Base-by-base conservation (phyloP, 2,797 vertebrate genomes). In the Esox masquinongy region DNA sequence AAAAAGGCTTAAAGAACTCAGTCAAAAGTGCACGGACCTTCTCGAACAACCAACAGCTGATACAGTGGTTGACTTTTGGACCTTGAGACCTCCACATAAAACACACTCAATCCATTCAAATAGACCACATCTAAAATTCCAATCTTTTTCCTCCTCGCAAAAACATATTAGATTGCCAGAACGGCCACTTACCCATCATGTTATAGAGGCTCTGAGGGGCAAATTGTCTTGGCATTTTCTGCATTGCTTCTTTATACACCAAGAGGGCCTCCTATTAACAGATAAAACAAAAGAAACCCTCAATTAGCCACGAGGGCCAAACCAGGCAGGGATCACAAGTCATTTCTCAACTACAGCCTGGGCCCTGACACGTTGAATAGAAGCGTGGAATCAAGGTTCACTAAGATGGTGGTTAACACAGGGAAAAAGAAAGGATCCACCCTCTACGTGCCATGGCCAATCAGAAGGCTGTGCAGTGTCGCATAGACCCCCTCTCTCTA, bases 151-250 rank as follows among this genome's bases (percentile, higher is more conserved):
- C 24, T 9, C 66, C 15, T 19, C 19, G 39, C 16, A 77, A 72
- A 71, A 34, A 53, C 47, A 49, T 3, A 74, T 51, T 4, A 47
- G 59, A 79, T 82, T 70, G 76, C 43, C 49, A 53, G 82, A 84
- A 85, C 68, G 76, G 50, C 71, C 74, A 92, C 97, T 96, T 91
- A 99, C 98, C 98, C 96, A 99, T 98, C 98, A 99, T 99, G 92
- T 99, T 99, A 92, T 98, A 99, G 76, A 99, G 96, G 85, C 98
- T 99, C 90, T 99, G 98, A n/a, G 98, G 97, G 80, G 97, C 96
- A 95, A 99, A 99, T 76, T 99, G 98, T 80, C 94, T 94, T 50
- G 98, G 98, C 98, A 99, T 99, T 94, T 99, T 99, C 93, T 97
- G 96, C 91, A 97, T 94, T 81, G 98, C 98, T 93, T 98, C 97